Evolutionary conservation across 1,140 invertebrate species (phyloP).

Genomic region (Delia radicum): DNA sequence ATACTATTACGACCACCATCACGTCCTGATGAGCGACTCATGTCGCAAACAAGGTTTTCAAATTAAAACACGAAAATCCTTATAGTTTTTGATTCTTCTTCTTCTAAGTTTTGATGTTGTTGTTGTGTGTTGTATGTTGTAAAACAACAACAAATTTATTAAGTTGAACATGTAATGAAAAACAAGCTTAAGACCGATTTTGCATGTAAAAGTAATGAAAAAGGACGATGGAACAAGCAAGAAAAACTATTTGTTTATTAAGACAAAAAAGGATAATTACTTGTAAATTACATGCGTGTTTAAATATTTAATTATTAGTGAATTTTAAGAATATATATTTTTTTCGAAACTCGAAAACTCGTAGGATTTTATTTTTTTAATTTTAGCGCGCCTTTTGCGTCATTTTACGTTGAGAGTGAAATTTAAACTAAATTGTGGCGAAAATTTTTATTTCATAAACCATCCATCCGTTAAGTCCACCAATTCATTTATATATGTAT

Average conservation of each 20-base stretch:
- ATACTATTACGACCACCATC: constrained; percentile 53
- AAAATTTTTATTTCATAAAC: no score
- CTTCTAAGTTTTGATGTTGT: background rate
- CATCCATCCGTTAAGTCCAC: background rate
- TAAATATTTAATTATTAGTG: background rate
- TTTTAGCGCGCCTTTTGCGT: background rate
- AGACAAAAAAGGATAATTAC: background rate
- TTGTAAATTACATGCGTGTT: background rate
- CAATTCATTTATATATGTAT: no score
- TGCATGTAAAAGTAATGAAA: constrained; percentile 14
- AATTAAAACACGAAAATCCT: background rate
- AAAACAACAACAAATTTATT: background rate
- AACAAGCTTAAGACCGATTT: background rate
- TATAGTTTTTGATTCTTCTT: background rate
- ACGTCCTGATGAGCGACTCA: constrained; percentile 50
- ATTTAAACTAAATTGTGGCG: constrained; percentile 18
- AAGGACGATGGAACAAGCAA: no score
- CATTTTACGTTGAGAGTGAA: background rate
- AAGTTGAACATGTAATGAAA: background rate
- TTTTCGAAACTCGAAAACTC: background rate
- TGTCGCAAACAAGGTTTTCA: constrained; percentile 25
- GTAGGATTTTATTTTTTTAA: background rate
- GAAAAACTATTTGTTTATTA: no score
- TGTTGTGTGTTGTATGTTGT: no score
- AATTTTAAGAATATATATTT: background rate